Evolutionary conservation across 2,113 vertebrate species (phyloP), one percentile per base, ranked within the genome.

Genomic region (Phoenicopterus ruber): DNA sequence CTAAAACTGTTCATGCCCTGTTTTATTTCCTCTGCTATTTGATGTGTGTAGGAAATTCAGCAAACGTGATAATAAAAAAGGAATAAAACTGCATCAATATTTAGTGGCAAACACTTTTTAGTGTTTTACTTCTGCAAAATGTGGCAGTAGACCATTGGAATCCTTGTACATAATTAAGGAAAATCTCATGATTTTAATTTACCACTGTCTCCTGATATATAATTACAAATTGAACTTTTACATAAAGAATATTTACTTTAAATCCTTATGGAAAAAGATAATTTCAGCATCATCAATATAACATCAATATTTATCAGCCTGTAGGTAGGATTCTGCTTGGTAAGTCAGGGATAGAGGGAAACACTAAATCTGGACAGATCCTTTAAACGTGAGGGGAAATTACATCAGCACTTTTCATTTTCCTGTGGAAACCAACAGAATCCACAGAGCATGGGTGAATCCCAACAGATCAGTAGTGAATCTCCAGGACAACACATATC

Each of bases 1-100:
- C 74, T 91, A 67, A 93, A 93, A 86, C 34, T 92, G 49, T 95
- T 91, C 78, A 86, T 63, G 70, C 22, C 54, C 36, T 4, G 1
- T 88, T 96, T 93, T 89, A 82, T 81, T 96, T 93, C 90, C 77
- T 86, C 72, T 82, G 40, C 50, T 86, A 70, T 94, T 94, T 88
- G 88, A 88, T 90, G 28, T 71, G 69, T 34, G 32, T 58, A 74
- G 77, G 67, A 87, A 88, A 90, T 82, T 81, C 52, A 78, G 42
- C 28, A 92, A 90, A 85, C 17, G 16, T 72, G 38, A 66, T 78
- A 91, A 80, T 82, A 84, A 62, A 86, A 81, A 49, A 32, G 28
- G 31, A 76, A 52, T 70, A 86, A 91, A 81, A 62, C 17, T 47
- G 59, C 72, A 89, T 90, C 49, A 61, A 17, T 94, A 94, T 72